Evolutionary conservation across 2,888 invertebrate genomes (phyloP).

Genomic region (Saturnia japonica): DNA sequence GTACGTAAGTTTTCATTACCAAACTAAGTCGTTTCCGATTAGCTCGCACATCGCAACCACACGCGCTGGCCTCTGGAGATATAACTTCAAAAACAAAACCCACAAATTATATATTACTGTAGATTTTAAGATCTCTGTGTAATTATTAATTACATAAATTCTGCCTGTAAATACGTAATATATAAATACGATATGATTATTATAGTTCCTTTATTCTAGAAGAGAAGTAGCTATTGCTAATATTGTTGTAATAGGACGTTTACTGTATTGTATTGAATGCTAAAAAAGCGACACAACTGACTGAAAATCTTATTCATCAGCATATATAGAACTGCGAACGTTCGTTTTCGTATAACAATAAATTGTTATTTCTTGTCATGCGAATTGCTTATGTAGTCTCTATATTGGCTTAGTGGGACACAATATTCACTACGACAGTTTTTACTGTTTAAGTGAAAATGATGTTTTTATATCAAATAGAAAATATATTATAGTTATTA

Average conservation of each 20-base stretch:
- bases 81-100: no score
- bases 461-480: neutral
- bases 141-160: no score
- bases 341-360: neutral
- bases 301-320: neutral
- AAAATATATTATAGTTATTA: neutral
- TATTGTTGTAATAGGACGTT: no score
- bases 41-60: no score
- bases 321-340: neutral
- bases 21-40: no score
- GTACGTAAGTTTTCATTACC: no score
- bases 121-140: no score
- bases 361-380: conserved; percentile 4
- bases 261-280: neutral
- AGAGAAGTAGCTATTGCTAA: no score
- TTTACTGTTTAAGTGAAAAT: neutral
- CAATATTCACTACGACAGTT: neutral
- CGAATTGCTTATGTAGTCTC: conserved; percentile 9
- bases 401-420: neutral
- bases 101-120: no score
- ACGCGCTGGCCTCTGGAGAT: neutral
- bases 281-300: neutral
- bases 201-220: no score
- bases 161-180: no score
- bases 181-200: no score